Evolutionary conservation across 2,113 vertebrate species (phyloP).

Genomic region (Smithornis capensis): DNA sequence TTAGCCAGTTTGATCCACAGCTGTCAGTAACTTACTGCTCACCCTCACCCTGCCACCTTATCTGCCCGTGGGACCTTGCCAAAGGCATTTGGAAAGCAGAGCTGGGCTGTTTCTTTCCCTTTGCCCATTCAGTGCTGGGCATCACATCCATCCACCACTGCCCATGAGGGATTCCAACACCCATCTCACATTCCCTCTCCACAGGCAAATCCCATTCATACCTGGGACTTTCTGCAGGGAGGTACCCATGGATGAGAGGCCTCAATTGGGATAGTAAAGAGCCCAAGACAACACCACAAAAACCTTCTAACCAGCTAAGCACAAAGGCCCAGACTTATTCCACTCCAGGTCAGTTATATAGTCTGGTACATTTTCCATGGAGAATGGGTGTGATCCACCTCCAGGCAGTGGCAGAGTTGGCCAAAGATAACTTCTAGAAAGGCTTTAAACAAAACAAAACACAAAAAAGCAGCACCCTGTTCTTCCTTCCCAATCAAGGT

Average conservation of each 20-base stretch:
- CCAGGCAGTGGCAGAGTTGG: not conserved
- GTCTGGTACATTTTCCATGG: not conserved
- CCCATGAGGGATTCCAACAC: fast-evolving
- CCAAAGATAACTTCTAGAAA: not conserved
- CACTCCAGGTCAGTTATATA: not conserved
- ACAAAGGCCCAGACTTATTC: not conserved
- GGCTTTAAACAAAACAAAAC: not conserved
- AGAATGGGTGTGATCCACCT: not conserved
- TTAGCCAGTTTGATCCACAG: not conserved
- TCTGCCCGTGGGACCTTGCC: not conserved
- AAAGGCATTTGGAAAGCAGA: not conserved
- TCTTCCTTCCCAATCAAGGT: not conserved
- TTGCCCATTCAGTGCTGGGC: fast-evolving
- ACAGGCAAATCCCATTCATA: not conserved
- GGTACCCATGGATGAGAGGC: fast-evolving
- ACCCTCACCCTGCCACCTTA: not conserved
- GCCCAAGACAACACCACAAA: not conserved
- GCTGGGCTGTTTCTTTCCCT: not conserved
- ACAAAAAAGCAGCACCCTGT: not conserved
- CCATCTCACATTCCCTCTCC: not conserved
- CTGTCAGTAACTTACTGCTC: not conserved
- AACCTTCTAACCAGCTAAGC: not conserved
- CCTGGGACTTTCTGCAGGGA: not conserved
- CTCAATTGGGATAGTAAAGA: not conserved
- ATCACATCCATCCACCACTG: fast-evolving